Base-by-base conservation (phyloP, 2,888 invertebrate genomes). In the Diplolepis rosae region DNA sequence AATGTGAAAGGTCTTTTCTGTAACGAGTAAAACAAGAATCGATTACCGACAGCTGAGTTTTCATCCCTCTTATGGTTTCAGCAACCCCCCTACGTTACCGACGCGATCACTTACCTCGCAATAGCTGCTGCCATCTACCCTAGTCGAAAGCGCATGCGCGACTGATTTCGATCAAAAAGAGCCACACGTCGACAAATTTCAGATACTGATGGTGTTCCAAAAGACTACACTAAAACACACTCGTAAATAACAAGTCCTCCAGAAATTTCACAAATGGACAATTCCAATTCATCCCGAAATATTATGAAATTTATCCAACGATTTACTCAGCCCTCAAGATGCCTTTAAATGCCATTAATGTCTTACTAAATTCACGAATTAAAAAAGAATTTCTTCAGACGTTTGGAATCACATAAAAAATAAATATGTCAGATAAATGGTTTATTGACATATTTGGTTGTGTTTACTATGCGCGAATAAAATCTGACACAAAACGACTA, bases 101-200 rank as follows among this genome's bases (percentile, higher is more conserved):
- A 70, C 70, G 4, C 7, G 39, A 11, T 68, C 72, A 69, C 67
- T 71, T 72, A 11, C 69, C 30, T 45, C 56, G 1, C 66, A 68
- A 52, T 65, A 30, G 15, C 61, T 77, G 73, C 69, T 71, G 72
- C 74, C 70, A 50, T 45, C 72, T 72, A 50, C 32, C 22, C 27
- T 51, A 66, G 24, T 77, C 11, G 28, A 87, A 74, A 78, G 84
- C 87, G 88, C 87, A 87, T 87, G 87, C 87, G 87, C 87, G 77
- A 71, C 76, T 69, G 66, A 69, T 77, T 85, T 85, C 84, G 84
- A 84, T 85, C 87, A 82, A 71, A 82, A 67, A 32, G 65, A 67
- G 70, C 45, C 66, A 48, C 32, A 42, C 32, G 5, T 32, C 66
- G 24, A 28, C 28, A 48, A 32, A 45, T 22, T 66, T 50, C 48